phyloP scores from a whole-genome alignment of 1,140 invertebrate genomes.

The Eulimnadia texana region DNA sequence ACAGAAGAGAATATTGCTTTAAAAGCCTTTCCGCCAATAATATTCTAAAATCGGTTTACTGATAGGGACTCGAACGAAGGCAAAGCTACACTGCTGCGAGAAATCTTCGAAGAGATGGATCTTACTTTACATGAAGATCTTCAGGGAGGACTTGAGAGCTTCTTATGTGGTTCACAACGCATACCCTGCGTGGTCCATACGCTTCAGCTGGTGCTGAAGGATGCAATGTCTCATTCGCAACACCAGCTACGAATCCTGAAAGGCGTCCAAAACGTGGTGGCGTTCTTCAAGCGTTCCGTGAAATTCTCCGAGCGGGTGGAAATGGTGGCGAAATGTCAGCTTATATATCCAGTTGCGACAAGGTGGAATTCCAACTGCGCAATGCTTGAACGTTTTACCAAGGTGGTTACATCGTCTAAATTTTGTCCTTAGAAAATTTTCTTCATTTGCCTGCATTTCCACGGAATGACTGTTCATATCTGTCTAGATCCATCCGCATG shows the following conservation, averaged over 20 bases:
- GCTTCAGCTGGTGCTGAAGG: slow-evolving; percentile 5
- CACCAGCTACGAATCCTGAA: neutral
- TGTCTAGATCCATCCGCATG: neutral
- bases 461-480: too few species aligned
- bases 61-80: neutral
- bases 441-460: too few species aligned
- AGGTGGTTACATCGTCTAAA: neutral
- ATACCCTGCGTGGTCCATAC: slow-evolving; percentile 3
- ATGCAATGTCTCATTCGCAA: neutral
- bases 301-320: neutral
- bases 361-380: neutral
- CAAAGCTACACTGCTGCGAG: neutral
- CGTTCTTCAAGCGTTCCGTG: neutral
- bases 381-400: slow-evolving; percentile 5
- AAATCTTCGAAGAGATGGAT: neutral
- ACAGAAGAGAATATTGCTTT: too few species aligned
- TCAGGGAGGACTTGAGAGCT: neutral
- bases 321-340: neutral
- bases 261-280: neutral
- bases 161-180: neutral
- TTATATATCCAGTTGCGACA: slow-evolving; percentile 1
- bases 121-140: neutral
- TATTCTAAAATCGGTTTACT: neutral
- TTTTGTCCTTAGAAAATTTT: neutral
- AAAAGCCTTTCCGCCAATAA: neutral